Percentiles rank a stretch among this genome's conserved stretches.
These are phyloP conservation scores for Hippopotamus amphibius DNA, from an alignment of 2,113 vertebrate genomes.

Conservation along the genomic window DNA sequence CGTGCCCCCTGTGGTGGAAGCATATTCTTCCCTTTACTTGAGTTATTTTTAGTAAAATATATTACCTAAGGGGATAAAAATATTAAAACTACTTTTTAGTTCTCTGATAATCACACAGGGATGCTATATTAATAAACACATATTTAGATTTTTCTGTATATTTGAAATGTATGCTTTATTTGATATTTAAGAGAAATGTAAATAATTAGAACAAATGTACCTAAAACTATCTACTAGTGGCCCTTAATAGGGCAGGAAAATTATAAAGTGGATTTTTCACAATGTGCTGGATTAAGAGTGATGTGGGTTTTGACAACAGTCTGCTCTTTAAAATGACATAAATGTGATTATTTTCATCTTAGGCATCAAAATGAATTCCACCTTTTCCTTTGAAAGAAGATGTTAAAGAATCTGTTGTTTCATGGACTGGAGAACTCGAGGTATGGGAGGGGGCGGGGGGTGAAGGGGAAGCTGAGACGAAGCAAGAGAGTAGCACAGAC, in stretches of 20 bases:
- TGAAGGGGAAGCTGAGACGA: too few relatives aligned
- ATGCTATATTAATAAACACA: not conserved
- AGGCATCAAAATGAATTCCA: not conserved
- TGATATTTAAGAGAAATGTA: not conserved
- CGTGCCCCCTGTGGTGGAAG: too few relatives aligned
- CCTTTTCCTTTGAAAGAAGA: not conserved
- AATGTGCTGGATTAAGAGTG: not conserved
- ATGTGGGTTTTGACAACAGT: not conserved
- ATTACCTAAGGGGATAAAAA: not conserved
- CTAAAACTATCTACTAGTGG: not conserved
- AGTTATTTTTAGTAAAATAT: not conserved
- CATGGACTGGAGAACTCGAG: too few relatives aligned
- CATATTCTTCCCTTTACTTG: not conserved
- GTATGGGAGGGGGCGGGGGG: too few relatives aligned
- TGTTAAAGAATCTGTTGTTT: not conserved
- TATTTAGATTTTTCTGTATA: not conserved
- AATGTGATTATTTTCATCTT: not conserved
- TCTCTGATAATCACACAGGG: not conserved
- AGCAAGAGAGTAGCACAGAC: too few relatives aligned
- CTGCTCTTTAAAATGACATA: not conserved
- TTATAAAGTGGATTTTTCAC: not conserved
- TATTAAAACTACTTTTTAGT: not conserved
- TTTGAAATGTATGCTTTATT: not conserved
- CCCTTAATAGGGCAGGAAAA: not conserved
- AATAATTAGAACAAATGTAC: not conserved